These are phyloP conservation scores for Lepidocolaptes lacrymiger DNA, from an alignment of 2,797 vertebrate species.

Conservation along the genomic window DNA sequence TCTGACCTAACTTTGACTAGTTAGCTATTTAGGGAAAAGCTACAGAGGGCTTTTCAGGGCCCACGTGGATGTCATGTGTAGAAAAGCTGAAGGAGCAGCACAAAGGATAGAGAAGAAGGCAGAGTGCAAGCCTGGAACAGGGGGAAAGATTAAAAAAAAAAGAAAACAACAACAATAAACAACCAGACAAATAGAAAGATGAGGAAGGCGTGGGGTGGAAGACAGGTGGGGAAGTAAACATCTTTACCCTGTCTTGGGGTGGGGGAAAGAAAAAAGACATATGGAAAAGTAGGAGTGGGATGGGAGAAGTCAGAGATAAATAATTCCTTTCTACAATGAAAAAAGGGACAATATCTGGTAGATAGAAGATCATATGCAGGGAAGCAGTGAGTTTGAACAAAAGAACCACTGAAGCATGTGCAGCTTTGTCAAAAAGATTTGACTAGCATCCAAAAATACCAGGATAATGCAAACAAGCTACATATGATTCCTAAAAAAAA, in stretches of 20 bases:
- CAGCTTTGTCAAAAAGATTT: neutral
- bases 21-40: neutral
- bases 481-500: neutral
- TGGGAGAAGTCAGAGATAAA: neutral
- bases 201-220: neutral
- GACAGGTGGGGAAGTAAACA: neutral
- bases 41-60: neutral
- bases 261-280: fast-evolving
- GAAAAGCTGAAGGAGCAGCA: neutral
- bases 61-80: neutral
- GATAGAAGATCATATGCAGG: neutral
- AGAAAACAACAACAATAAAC: neutral
- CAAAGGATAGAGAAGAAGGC: neutral
- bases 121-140: neutral
- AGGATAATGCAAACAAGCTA: neutral
- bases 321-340: neutral
- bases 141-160: neutral
- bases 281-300: neutral
- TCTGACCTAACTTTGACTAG: neutral
- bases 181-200: neutral
- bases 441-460: neutral
- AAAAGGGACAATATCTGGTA: neutral
- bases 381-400: neutral
- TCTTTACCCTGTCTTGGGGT: neutral
- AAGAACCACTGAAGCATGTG: neutral